Evolutionary conservation across 2,888 invertebrate genomes (phyloP).

Genomic region (Amiota mariae): DNA sequence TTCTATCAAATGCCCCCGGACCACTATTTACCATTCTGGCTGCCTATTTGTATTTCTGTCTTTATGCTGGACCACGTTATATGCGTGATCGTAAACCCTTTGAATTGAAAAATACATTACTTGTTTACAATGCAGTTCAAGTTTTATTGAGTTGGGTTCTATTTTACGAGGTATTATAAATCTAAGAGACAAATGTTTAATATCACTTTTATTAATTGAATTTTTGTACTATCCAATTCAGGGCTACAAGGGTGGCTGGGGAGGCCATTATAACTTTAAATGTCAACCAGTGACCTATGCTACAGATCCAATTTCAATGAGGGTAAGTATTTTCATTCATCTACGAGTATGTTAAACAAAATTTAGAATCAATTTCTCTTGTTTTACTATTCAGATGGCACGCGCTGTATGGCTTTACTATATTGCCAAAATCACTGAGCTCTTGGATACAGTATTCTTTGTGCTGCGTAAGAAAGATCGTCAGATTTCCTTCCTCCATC

Average conservation of each 20-base stretch:
- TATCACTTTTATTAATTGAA: neutral
- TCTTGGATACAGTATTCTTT: conserved; percentile 80
- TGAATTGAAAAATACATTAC: conserved; percentile 84
- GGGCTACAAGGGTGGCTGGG: conserved; percentile 77
- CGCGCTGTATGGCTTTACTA: conserved; percentile 74
- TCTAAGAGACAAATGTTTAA: neutral
- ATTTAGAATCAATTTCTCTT: neutral
- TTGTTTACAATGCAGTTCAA: conserved; percentile 92
- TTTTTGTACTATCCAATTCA: conserved; percentile 47
- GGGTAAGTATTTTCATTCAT: conserved; percentile 68
- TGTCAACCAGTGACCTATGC: conserved; percentile 84
- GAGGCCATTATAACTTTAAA: conserved; percentile 78
- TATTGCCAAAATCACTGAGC: conserved; percentile 73
- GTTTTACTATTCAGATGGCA: conserved; percentile 68
- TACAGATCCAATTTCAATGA: conserved; percentile 77
- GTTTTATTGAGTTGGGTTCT: conserved; percentile 87
- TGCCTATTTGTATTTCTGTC: conserved; percentile 82
- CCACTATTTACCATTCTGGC: conserved; percentile 81
- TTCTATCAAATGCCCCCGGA: conserved; percentile 81
- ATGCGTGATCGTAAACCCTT: conserved; percentile 92
- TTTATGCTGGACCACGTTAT: conserved; percentile 87
- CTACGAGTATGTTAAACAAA: neutral
- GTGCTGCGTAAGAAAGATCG: conserved; percentile 87
- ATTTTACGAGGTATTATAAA: conserved; percentile 82
- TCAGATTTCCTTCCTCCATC: conserved; percentile 88